phyloP scores from a whole-genome alignment of 2,888 invertebrate species.

The Drosophila meridiana region DNA sequence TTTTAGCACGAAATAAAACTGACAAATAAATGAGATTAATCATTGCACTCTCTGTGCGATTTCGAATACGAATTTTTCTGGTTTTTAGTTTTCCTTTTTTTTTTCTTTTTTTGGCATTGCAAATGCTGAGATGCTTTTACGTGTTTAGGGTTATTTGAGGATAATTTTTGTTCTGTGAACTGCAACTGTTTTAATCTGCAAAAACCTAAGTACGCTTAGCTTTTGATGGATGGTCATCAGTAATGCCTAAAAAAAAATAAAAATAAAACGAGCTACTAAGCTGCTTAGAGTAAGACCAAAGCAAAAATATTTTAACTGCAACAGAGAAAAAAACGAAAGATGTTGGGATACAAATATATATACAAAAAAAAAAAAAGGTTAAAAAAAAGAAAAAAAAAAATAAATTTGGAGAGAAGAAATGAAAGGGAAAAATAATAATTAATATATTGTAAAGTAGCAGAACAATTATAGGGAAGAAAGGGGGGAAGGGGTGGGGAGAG shows the following conservation, averaged over 20 bases:
- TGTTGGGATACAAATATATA: no score
- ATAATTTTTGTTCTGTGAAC: constrained; percentile 36
- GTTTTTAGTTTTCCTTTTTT: constrained; percentile 55
- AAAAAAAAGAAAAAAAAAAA: no score
- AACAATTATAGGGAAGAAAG: no score
- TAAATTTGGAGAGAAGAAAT: no score
- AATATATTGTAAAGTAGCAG: no score
- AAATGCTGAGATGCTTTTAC: constrained; percentile 18
- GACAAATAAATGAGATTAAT: constrained; percentile 81
- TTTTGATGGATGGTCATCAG: constrained; percentile 37
- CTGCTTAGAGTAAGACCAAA: constrained; percentile 34
- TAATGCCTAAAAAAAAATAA: constrained; percentile 2
- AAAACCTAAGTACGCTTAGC: constrained; percentile 28
- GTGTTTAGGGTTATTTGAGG: constrained; percentile 7
- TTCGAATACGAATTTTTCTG: constrained; percentile 63
- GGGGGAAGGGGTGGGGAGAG: no score
- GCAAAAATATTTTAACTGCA: background rate
- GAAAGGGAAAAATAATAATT: no score
- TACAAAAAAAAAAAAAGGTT: no score
- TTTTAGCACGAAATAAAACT: constrained; percentile 81
- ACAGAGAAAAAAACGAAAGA: no score
- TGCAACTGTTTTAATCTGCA: constrained; percentile 47
- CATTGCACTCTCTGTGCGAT: constrained; percentile 76
- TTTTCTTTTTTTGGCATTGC: constrained; percentile 29
- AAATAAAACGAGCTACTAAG: constrained; percentile 34